Percentiles rank a stretch among this genome's conserved stretches.
Conservation (phyloP, 2,113 vertebrate species). For the Larimichthys crocea region DNA sequence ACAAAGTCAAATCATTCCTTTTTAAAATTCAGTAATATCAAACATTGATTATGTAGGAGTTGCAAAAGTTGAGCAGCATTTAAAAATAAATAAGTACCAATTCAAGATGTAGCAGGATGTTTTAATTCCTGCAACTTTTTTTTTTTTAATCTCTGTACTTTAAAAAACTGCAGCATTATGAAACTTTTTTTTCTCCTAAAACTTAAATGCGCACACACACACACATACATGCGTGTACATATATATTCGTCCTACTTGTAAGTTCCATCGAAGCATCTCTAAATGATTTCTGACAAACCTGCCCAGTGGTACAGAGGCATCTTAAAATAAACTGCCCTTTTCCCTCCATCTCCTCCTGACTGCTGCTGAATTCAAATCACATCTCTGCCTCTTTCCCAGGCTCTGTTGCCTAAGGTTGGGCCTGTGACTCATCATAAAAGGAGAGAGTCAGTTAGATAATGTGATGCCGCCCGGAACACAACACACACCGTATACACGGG, state of each 20-base stretch:
- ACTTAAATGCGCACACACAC: not conserved
- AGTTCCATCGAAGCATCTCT: conserved; percentile 56
- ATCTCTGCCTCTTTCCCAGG: conserved; percentile 38
- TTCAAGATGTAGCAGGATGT: not conserved
- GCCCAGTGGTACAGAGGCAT: conserved; percentile 50
- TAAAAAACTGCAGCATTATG: conserved; percentile 14
- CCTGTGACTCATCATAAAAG: conserved; percentile 73
- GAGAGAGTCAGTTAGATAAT: conserved; percentile 56
- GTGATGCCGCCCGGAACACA: conserved; percentile 24
- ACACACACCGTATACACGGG: conserved; percentile 1
- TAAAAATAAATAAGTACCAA: too few relatives aligned
- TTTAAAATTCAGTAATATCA: not conserved
- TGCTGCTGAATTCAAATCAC: conserved; percentile 70
- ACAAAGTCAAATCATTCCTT: not conserved
- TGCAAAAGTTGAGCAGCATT: not conserved
- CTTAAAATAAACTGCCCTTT: conserved; percentile 77
- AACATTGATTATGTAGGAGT: not conserved
- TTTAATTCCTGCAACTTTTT: not conserved
- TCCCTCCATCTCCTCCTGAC: conserved; percentile 49
- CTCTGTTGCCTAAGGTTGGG: conserved; percentile 60
- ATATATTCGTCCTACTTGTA: conserved; percentile 33
- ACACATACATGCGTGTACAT: too few relatives aligned
- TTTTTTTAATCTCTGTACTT: not conserved
- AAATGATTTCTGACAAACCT: conserved; percentile 75
- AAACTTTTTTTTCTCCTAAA: conserved; percentile 5